Evolutionary conservation across 2,888 invertebrate species (phyloP).

Genomic region (Hirtodrosophila confusa): DNA sequence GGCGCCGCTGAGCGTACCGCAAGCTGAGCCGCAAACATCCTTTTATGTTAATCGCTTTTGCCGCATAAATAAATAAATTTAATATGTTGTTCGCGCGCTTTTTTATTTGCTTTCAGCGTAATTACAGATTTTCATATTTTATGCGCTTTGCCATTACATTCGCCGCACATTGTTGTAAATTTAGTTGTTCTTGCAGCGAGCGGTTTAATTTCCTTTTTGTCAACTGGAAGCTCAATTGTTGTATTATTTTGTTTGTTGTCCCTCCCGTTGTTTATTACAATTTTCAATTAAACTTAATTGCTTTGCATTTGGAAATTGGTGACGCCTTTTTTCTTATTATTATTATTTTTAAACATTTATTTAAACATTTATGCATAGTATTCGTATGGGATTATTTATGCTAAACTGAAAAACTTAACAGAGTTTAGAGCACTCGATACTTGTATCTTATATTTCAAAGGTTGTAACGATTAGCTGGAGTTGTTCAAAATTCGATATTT

Average conservation of each 20-base stretch:
- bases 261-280: slow-evolving; percentile 1
- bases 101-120: slow-evolving; percentile 48
- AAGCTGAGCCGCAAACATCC: slow-evolving; percentile 26
- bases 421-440: slow-evolving; percentile 17
- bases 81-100: slow-evolving; percentile 18
- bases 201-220: slow-evolving; percentile 47
- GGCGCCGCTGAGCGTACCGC: slow-evolving; percentile 6
- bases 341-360: slow-evolving; percentile 3
- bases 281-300: slow-evolving; percentile 46
- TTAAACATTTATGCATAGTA: slow-evolving; percentile 2
- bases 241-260: slow-evolving; percentile 5
- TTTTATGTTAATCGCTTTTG: slow-evolving; percentile 34
- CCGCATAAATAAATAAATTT: slow-evolving; percentile 46
- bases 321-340: not conserved
- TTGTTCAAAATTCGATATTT: slow-evolving; percentile 39
- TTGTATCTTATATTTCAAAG: slow-evolving; percentile 19
- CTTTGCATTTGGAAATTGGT: slow-evolving; percentile 19
- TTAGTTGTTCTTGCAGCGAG: slow-evolving; percentile 28
- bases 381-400: slow-evolving; percentile 17
- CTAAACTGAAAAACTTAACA: slow-evolving; percentile 26
- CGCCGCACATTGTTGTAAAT: slow-evolving; percentile 30
- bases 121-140: slow-evolving; percentile 56
- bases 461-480: slow-evolving; percentile 42
- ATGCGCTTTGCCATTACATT: slow-evolving; percentile 45
- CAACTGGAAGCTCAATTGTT: slow-evolving; percentile 56